Evolutionary conservation across 2,113 vertebrate species (phyloP).

Genomic region (Elanoides forficatus): DNA sequence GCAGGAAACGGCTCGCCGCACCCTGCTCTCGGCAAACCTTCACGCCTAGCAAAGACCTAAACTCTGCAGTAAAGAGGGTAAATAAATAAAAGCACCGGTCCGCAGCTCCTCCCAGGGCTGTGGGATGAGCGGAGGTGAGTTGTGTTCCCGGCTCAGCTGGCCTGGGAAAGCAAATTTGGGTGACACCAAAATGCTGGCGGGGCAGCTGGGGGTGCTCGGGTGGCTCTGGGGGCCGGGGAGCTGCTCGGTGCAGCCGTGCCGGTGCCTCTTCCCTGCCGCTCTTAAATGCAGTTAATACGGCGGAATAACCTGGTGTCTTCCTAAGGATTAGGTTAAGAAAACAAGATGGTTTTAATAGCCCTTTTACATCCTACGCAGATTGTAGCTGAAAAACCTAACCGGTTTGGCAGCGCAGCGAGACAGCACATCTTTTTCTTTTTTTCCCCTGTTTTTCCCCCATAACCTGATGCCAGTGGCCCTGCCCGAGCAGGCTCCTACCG

Average conservation of each 20-base stretch:
- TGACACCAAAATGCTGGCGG: accelerated
- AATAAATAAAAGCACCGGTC: neutral
- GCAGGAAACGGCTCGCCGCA: slow-evolving; percentile 38
- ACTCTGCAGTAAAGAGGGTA: neutral
- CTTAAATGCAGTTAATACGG: neutral
- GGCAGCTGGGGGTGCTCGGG: neutral
- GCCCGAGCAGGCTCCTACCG: neutral
- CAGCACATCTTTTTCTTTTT: neutral
- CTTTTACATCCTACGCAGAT: neutral
- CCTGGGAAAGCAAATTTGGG: neutral
- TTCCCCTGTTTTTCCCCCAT: neutral
- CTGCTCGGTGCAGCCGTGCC: accelerated
- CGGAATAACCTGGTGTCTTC: neutral
- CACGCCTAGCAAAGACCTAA: neutral
- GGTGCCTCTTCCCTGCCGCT: neutral
- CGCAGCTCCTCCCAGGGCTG: neutral
- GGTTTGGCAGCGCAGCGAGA: neutral
- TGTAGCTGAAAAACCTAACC: neutral
- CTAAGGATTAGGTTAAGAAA: slow-evolving; percentile 29
- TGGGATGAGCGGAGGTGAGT: neutral
- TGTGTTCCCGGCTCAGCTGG: accelerated
- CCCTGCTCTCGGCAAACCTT: neutral
- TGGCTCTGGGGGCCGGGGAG: accelerated
- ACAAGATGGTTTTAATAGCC: neutral
- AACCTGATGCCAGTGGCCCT: neutral